phyloP scores from a whole-genome alignment of 1,140 invertebrate genomes.

The Neoseiulus cucumeris region DNA sequence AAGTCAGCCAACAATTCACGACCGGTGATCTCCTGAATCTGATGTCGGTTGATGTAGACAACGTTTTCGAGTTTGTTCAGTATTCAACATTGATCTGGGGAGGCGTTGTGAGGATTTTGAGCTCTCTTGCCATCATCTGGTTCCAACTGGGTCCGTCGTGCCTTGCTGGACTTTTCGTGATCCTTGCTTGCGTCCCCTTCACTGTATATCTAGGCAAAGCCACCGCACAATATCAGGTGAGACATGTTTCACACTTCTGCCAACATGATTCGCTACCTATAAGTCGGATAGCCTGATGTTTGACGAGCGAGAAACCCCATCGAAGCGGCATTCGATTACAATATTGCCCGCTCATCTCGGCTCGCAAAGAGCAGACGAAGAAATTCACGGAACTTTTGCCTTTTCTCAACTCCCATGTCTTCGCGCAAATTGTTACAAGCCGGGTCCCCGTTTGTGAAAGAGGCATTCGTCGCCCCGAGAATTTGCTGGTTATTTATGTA shows the following conservation, averaged over 20 bases:
- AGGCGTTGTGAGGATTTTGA: constrained; percentile 16
- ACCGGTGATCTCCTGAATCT: constrained; percentile 21
- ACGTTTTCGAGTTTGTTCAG: constrained; percentile 15
- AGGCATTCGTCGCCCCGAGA: no score
- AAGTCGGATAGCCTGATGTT: neutral
- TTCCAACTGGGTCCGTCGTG: constrained; percentile 24
- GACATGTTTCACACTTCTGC: neutral
- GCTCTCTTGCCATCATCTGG: constrained; percentile 17
- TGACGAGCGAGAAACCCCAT: neutral
- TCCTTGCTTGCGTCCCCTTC: constrained; percentile 29
- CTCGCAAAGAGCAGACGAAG: neutral
- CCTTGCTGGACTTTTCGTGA: constrained; percentile 28
- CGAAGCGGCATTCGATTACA: neutral
- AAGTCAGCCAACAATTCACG: constrained; percentile 16
- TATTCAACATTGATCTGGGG: constrained; percentile 17
- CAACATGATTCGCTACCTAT: neutral
- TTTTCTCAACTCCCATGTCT: no score
- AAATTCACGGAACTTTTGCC: no score
- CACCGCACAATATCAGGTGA: constrained; percentile 28
- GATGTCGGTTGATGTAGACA: constrained; percentile 19
- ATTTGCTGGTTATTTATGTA: no score
- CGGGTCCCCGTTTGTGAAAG: no score
- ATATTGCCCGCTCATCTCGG: neutral
- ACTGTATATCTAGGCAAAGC: constrained; percentile 28
- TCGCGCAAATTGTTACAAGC: no score